Percentiles rank a stretch among this genome's conserved stretches.
Evolutionary conservation across 2,797 vertebrate genomes (phyloP).

Genomic region (Darevskia nairensis): DNA sequence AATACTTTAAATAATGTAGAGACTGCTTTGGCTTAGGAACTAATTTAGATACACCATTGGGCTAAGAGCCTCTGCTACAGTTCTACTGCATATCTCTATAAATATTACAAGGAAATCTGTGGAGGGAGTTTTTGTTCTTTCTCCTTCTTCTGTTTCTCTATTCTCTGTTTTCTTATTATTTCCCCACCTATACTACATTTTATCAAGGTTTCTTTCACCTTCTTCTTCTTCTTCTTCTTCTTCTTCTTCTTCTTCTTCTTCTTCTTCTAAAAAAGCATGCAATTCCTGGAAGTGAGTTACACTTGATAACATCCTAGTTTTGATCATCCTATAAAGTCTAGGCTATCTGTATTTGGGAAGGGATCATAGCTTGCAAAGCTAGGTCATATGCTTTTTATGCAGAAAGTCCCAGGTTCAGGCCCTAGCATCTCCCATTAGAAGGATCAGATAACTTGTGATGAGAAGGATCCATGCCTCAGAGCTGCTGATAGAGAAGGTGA

Average conservation of each 20-base stretch:
- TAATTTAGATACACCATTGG: slow-evolving; percentile 14
- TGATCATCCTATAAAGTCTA: not conserved
- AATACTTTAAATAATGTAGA: slow-evolving; percentile 37
- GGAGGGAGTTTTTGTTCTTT: not conserved
- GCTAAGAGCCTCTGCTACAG: not conserved
- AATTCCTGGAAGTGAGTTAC: not conserved
- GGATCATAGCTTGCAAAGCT: too few species aligned
- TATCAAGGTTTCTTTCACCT: not conserved
- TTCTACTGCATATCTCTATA: not conserved
- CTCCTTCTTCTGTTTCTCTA: not conserved
- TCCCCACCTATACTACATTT: not conserved
- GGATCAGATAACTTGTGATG: too few species aligned
- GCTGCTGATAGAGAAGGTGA: not conserved
- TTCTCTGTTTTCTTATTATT: not conserved
- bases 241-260: too few species aligned
- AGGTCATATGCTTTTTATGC: too few species aligned
- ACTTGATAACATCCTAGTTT: not conserved
- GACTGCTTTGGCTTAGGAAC: slow-evolving; percentile 34
- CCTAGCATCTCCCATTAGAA: too few species aligned
- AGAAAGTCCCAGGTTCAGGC: too few species aligned
- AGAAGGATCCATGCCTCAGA: too few species aligned
- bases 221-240: not conserved
- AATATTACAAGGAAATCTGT: not conserved
- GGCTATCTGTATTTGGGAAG: not conserved
- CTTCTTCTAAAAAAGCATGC: not conserved